Base-by-base conservation (phyloP, 2,888 invertebrate genomes). In the Dorcus hopei region DNA sequence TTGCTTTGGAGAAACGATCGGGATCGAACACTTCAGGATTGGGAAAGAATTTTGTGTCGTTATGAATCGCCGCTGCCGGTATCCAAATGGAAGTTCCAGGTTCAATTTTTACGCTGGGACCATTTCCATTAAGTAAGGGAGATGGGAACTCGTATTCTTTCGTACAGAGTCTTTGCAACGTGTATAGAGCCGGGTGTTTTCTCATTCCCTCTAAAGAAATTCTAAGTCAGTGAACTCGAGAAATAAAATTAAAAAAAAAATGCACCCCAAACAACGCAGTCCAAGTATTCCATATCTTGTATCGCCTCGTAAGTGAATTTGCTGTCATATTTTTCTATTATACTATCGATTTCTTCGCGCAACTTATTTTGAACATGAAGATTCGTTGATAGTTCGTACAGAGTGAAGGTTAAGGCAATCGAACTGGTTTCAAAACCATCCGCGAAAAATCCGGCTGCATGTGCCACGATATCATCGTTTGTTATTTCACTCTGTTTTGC, bases 281-380 rank as follows among this genome's bases (percentile, higher is more conserved):
- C 53, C 45, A 60, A 47, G 16, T 50, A 57, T 2, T 68, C 70
- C 81, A 85, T 78, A 14, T 76, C 77, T 58, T 80, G 79, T 1
- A 85, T 73, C 1, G 77, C 74, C 23, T 80, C 82, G 61, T 82
- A 85, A 49, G 76, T 78, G 0, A 84, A 73, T 11, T 74, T 76
- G 2, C 77, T 79, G 1, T 69, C 65, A 52, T 76, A 54, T 9
- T 78, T 77, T 0, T 64, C 67, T 6, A 80, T 73, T 2, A 80
- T 77, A 11, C 81, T 79, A n/a, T 70, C 75, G 38, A 86, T 82
- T 73, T 86, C 85, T 42, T 79, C 66, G 1, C 76, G 75, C 3
- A 86, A 70, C 48, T 72, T 80, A 2, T 80, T 76, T 68, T 86
- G 86, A 0, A 82, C 71, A 0, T 85, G 82, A 0, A 69, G 70